Percentiles rank a stretch among this genome's conserved stretches.
These are phyloP conservation scores for Sylvia borin DNA, from an alignment of 2,797 vertebrate species.

Conservation along the genomic window DNA sequence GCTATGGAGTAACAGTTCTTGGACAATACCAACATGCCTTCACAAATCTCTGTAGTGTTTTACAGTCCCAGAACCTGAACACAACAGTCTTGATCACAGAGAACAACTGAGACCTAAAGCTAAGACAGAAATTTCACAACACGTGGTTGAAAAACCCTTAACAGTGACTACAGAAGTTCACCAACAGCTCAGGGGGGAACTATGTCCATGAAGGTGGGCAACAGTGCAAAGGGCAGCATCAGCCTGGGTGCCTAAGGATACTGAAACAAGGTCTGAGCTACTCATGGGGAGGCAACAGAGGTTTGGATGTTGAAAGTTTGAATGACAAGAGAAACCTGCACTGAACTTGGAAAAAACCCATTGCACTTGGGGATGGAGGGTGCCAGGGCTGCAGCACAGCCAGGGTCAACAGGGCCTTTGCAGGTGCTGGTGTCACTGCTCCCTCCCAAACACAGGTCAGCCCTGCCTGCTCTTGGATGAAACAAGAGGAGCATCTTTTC, in stretches of 20 bases:
- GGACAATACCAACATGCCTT: not conserved
- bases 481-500: not conserved
- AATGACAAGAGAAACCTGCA: not conserved
- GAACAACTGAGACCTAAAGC: not conserved
- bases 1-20: not conserved
- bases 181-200: not conserved
- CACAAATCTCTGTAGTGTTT: not conserved
- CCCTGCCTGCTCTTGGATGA: too few species aligned
- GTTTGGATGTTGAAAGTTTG: not conserved
- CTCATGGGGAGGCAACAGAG: fast-evolving
- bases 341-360: not conserved
- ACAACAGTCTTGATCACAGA: not conserved
- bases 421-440: not conserved
- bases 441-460: not conserved
- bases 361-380: not conserved
- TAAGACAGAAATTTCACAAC: not conserved
- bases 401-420: fast-evolving
- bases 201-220: not conserved
- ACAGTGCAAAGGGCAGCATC: not conserved
- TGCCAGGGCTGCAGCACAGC: not conserved
- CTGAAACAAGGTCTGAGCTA: not conserved
- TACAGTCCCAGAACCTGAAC: not conserved
- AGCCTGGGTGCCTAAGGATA: not conserved
- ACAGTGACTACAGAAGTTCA: not conserved
- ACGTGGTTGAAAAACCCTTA: not conserved